Evolutionary conservation across 64 coral and sea anemone species (phyloP).

Genomic region (Orbicella faveolata): DNA sequence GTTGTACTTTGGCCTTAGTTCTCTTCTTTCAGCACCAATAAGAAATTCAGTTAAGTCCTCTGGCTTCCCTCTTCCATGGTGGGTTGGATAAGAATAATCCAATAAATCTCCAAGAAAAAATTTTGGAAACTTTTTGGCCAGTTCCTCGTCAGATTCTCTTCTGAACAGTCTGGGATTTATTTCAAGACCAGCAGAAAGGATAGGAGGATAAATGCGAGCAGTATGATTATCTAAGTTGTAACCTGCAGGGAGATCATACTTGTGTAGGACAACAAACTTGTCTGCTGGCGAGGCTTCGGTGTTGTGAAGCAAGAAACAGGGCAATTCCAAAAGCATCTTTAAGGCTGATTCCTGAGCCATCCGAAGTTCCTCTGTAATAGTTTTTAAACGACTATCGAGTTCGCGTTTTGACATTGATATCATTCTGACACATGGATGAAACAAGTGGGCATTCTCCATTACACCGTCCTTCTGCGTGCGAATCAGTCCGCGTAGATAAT

Average conservation of each 20-base stretch:
- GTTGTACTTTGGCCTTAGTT: constrained; percentile 75
- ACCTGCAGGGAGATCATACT: constrained; percentile 61
- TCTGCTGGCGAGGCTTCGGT: constrained; percentile 16
- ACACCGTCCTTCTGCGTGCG: constrained; percentile 24
- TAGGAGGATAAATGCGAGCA: constrained; percentile 72
- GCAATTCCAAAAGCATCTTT: constrained; percentile 69
- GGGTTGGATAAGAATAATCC: constrained; percentile 81
- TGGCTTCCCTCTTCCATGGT: constrained; percentile 72
- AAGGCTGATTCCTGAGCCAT: constrained; percentile 79
- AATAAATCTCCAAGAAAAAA: constrained; percentile 61
- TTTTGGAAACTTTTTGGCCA: constrained; percentile 47
- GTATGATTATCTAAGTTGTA: constrained; percentile 82
- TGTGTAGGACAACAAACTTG: constrained; percentile 67
- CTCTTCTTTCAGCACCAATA: constrained; percentile 69
- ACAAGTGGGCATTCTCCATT: constrained; percentile 46
- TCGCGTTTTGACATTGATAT: constrained; percentile 58
- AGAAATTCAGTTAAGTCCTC: constrained; percentile 86
- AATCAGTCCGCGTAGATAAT: constrained; percentile 71
- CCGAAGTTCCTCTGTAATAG: constrained; percentile 75
- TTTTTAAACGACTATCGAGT: constrained; percentile 43
- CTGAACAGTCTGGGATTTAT: constrained; percentile 67
- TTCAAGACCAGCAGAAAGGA: constrained; percentile 31
- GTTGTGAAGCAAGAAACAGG: constrained; percentile 64
- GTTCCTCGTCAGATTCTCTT: constrained; percentile 49
- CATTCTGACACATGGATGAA: constrained; percentile 74